phyloP scores from a whole-genome alignment of 1,140 invertebrate species.

The Teleopsis dalmanni region DNA sequence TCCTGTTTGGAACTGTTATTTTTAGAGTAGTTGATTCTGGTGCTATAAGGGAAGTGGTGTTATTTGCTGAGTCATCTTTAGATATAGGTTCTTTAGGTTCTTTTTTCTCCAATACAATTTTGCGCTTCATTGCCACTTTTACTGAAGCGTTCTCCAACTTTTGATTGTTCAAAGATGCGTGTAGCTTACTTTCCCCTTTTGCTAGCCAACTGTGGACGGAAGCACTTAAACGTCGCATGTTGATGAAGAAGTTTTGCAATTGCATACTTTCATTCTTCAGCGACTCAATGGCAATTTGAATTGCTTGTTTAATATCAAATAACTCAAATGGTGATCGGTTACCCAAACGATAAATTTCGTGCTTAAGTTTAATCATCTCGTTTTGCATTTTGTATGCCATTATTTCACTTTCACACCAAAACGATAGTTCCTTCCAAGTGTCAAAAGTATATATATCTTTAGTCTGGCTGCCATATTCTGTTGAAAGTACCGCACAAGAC shows the following conservation, averaged over 20 bases:
- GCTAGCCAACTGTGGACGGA: slow-evolving; percentile 64
- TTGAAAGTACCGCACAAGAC: no score
- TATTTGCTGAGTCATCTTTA: neutral
- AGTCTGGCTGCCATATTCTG: no score
- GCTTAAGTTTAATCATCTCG: no score
- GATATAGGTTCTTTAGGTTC: slow-evolving; percentile 1
- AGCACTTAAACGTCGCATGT: slow-evolving; percentile 64
- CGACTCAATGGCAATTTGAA: no score
- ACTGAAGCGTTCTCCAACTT: slow-evolving; percentile 15
- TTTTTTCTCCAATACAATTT: neutral
- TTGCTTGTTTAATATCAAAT: no score
- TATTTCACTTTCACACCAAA: no score
- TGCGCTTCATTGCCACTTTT: slow-evolving; percentile 6
- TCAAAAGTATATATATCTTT: no score
- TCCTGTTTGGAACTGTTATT: slow-evolving; percentile 32
- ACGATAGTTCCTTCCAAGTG: no score
- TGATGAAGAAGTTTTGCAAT: slow-evolving; percentile 62
- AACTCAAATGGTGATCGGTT: no score
- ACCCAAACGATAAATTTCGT: no score
- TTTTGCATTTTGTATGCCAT: no score
- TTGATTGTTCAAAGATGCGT: slow-evolving; percentile 23
- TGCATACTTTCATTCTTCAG: slow-evolving; percentile 58
- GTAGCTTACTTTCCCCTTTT: slow-evolving; percentile 47
- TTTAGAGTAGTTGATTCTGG: slow-evolving; percentile 3
- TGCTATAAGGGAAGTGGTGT: neutral